Conservation (phyloP, 2,888 invertebrate species). For the Arctia plantaginis region DNA sequence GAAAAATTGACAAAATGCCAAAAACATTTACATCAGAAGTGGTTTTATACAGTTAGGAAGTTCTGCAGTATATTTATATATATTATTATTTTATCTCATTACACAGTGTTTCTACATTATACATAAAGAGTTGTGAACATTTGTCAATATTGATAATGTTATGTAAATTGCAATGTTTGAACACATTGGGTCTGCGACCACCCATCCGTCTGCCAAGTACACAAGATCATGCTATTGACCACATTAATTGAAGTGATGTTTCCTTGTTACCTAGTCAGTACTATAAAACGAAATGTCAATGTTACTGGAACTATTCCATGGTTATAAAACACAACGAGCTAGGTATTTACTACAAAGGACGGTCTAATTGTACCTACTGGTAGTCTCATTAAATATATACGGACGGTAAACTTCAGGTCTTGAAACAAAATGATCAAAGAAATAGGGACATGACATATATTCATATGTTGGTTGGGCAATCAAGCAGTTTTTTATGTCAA, state of each 20-base stretch:
- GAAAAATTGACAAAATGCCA: constrained; percentile 6
- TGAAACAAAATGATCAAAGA: background rate
- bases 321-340: background rate
- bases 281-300: constrained; percentile 26
- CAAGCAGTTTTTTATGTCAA: too few species aligned
- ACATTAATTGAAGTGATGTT: constrained; percentile 18
- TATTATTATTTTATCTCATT: constrained; percentile 1
- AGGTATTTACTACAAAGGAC: background rate
- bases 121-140: constrained; percentile 23
- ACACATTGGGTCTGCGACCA: constrained; percentile 2
- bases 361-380: background rate
- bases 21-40: constrained; percentile 10
- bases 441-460: background rate
- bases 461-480: background rate
- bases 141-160: constrained; percentile 40
- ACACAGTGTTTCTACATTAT: constrained; percentile 11
- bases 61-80: constrained; percentile 3
- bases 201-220: background rate
- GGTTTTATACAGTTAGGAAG: background rate
- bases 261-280: constrained; percentile 24
- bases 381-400: background rate
- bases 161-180: constrained; percentile 37
- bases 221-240: background rate
- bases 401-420: background rate
- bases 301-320: constrained; percentile 10